Evolutionary conservation across 1,140 invertebrate species (phyloP).

Genomic region (Aphelenchoides besseyi): DNA sequence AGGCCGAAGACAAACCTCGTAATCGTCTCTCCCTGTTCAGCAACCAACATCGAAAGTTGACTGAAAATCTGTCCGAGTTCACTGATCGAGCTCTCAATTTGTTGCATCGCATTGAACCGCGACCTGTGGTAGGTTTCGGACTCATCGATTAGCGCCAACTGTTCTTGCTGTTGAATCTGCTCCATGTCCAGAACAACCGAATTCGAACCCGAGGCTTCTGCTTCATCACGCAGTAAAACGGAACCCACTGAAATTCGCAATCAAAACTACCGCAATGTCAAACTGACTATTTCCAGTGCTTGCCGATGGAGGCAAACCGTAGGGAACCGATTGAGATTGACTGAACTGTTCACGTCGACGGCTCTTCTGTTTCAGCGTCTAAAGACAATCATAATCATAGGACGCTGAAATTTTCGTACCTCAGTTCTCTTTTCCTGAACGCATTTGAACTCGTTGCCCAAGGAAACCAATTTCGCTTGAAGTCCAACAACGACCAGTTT

Average conservation of each 20-base stretch:
- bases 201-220: constrained; percentile 33
- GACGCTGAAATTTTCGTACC: constrained; percentile 64
- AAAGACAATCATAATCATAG: constrained; percentile 37
- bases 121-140: constrained; percentile 74
- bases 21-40: constrained; percentile 93
- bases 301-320: constrained; percentile 55
- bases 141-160: constrained; percentile 48
- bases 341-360: constrained; percentile 88
- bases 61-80: constrained; percentile 97
- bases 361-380: constrained; percentile 95
- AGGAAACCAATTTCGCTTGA: constrained; percentile 89
- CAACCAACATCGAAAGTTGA: constrained; percentile 95
- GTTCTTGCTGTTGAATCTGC: constrained; percentile 52
- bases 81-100: constrained; percentile 96
- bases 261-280: background rate
- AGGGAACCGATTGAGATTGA: constrained; percentile 44
- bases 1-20: constrained; percentile 70
- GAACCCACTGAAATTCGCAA: constrained; percentile 64
- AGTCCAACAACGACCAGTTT: constrained; percentile 87
- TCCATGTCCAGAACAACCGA: constrained; percentile 59
- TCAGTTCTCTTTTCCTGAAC: constrained; percentile 83
- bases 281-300: constrained; percentile 49
- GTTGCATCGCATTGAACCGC: constrained; percentile 94
- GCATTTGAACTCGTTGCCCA: constrained; percentile 94
- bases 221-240: constrained; percentile 67